Base-by-base conservation (phyloP, 1,140 invertebrate genomes). In the Lethocerus indicus region DNA sequence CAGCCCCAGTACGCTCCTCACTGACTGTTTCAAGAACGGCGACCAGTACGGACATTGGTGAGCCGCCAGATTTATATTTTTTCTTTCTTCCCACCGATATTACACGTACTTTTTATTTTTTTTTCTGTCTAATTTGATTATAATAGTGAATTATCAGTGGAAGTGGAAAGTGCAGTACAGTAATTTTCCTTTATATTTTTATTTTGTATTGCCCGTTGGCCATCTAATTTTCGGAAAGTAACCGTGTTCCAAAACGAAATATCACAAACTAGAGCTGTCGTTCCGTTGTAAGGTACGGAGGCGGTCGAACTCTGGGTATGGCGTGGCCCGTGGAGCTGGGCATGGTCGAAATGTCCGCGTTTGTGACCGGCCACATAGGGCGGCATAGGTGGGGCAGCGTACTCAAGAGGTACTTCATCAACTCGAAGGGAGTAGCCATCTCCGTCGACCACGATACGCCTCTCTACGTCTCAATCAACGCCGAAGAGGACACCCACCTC, bases 381-480 rank as follows among this genome's bases (percentile, higher is more conserved):
- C 71, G 76, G 23, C 52, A 53, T 26, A 75, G 85, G 54, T 90
- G 85, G 68, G 83, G 87, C 0, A 82, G 83, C 54, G 81, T 84
- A 0, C 60, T 92, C 0, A 80, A 83, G 45, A 65, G 83, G 32
- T 89, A 87, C 56, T 87, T 90, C 54, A 76, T 91, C 21, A 87
- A 80, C 58, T 87, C 85, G 0, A 80, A 80, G 62, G 87, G 87
- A 7, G 82, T 81, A 13, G 81, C 82, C 0, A 76, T 92, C 20
- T 70, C 81, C 20, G 70, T 91, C 1, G 79, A 82, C 51, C 72
- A 83, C 7, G 68, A 79, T 28, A 81, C 80, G 0, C 87, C 87
- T 0, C 64, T 92, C 0, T 81, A 88, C 59, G 68, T 89, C 0
- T 78, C 82, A 1, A 76, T 87, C 7, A 82, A 84, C 54, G 64